Conservation (phyloP, 2,113 vertebrate species). For the Melanotaenia duboulayi region DNA sequence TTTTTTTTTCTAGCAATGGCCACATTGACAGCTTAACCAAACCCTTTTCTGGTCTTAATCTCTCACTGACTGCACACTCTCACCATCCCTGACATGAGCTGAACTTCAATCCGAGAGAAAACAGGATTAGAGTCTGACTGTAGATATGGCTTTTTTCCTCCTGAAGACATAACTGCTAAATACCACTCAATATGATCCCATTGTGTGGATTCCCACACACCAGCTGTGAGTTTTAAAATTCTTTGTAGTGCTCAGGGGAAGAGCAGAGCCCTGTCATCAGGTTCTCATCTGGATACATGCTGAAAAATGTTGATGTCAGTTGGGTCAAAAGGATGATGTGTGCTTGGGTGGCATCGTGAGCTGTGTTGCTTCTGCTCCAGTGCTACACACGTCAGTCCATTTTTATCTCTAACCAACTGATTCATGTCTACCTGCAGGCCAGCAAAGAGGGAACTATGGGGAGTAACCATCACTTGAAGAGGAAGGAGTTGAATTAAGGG, state of each 20-base stretch:
- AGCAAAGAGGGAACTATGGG: background rate
- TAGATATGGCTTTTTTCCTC: conserved; percentile 60
- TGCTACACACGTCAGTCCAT: conserved; percentile 41
- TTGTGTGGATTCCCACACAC: conserved; percentile 47
- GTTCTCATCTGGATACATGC: conserved; percentile 37
- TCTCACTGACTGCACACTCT: conserved; percentile 45
- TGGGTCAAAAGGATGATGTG: conserved; percentile 46
- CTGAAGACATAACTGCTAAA: conserved; percentile 63
- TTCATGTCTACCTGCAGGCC: conserved; percentile 53
- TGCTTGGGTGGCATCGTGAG: conserved; percentile 26
- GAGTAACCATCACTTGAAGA: conserved; percentile 31
- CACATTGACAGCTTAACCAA: conserved; percentile 36
- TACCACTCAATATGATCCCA: conserved; percentile 50
- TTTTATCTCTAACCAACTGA: conserved; percentile 48
- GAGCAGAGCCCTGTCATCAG: conserved; percentile 1
- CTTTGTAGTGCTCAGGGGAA: conserved; percentile 18
- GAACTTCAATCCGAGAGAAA: conserved; percentile 67
- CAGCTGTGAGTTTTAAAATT: conserved; percentile 33
- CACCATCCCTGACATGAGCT: conserved; percentile 37
- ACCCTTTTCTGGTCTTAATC: conserved; percentile 40
- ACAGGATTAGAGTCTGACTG: conserved; percentile 67
- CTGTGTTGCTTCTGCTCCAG: conserved; percentile 25
- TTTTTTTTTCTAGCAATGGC: conserved; percentile 15
- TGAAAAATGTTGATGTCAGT: conserved; percentile 33
- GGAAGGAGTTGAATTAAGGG: conserved; percentile 36